phyloP scores from a whole-genome alignment of 2,797 vertebrate species.

The Molossus molossus region DNA sequence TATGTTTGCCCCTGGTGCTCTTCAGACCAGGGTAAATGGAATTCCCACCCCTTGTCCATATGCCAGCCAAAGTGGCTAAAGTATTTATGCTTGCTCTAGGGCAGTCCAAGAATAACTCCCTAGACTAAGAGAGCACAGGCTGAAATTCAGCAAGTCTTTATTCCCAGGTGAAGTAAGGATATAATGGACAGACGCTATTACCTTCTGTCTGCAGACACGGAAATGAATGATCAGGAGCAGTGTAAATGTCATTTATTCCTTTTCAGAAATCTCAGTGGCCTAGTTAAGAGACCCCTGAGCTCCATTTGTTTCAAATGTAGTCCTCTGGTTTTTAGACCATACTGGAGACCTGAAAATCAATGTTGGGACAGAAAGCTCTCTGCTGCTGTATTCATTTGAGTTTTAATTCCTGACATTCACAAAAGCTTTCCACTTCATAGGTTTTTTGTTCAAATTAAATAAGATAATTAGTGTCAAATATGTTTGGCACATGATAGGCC shows the following conservation, averaged over 20 bases:
- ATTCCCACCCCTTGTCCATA: not conserved
- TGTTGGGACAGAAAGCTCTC: not conserved
- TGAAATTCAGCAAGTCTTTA: slow-evolving; percentile 45
- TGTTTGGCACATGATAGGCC: not conserved
- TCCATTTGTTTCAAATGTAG: not conserved
- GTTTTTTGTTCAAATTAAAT: not conserved
- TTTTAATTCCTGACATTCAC: not conserved
- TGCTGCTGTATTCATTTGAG: not conserved
- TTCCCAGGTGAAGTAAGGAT: slow-evolving; percentile 43
- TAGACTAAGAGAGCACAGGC: not conserved
- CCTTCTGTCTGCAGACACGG: slow-evolving; percentile 60
- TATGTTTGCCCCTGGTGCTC: not conserved
- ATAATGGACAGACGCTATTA: not conserved
- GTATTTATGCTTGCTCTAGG: not conserved
- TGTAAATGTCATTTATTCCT: not conserved
- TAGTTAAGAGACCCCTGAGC: not conserved
- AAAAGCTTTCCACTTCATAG: not conserved
- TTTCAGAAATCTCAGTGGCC: slow-evolving; percentile 12
- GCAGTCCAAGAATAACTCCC: slow-evolving; percentile 40
- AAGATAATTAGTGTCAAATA: not conserved
- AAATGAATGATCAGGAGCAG: slow-evolving; percentile 1
- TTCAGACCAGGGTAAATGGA: not conserved
- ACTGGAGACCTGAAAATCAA: not conserved
- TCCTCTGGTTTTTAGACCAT: not conserved
- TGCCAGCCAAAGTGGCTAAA: not conserved